A percentile compares a stretch with the other conserved stretches of the same genome.
Conservation (phyloP, 2,797 vertebrate genomes). For the Corythornis leucogaster region DNA sequence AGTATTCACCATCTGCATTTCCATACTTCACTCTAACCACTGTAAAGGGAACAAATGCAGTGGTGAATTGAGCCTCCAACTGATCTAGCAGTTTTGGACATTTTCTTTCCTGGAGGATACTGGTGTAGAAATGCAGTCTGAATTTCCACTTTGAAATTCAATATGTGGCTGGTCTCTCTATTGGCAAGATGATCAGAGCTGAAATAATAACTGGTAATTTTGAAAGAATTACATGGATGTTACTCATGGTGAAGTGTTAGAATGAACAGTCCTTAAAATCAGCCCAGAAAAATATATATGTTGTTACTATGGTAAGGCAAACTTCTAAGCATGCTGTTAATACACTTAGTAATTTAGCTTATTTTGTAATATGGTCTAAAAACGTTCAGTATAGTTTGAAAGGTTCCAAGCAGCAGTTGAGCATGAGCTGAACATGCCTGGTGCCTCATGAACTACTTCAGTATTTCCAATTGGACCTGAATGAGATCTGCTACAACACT, state of each 20-base stretch:
- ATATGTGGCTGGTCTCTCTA: background rate
- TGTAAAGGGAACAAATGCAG: constrained; percentile 49
- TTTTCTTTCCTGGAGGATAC: background rate
- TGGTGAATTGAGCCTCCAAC: background rate
- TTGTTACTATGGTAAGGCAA: constrained; percentile 44
- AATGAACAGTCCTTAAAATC: background rate
- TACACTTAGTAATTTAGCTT: constrained; percentile 6
- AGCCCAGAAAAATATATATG: constrained; percentile 15
- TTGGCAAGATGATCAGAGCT: constrained; percentile 9
- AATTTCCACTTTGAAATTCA: constrained; percentile 48
- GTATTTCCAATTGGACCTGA: background rate
- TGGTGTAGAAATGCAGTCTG: background rate
- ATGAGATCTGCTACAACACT: background rate
- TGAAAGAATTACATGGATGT: constrained; percentile 19
- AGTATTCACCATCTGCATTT: constrained; percentile 96
- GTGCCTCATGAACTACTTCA: background rate
- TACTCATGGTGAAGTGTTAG: constrained; percentile 29
- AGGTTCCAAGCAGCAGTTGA: constrained; percentile 1
- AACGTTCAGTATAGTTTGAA: background rate
- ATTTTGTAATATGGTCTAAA: background rate
- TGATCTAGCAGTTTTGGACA: background rate
- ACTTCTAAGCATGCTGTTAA: background rate
- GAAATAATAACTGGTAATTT: constrained; percentile 42
- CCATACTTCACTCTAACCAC: constrained; percentile 97
- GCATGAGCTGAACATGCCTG: background rate